Conservation (phyloP, 2,113 vertebrate genomes). For the Atlantisia rogersi region DNA sequence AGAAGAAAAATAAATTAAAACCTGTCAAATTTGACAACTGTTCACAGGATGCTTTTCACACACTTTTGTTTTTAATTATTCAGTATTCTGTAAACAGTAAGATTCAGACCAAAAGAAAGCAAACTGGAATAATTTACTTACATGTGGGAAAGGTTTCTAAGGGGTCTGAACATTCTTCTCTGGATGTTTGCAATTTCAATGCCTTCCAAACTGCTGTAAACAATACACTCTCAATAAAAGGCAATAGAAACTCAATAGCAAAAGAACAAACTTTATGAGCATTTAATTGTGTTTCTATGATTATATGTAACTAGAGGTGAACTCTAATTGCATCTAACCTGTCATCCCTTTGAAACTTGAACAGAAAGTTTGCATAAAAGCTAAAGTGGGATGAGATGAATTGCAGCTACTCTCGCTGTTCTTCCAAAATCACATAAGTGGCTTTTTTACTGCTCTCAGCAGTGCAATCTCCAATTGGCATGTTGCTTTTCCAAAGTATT, state of each 20-base stretch:
- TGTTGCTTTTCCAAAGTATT: background rate
- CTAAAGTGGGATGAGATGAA: background rate
- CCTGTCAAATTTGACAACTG: background rate
- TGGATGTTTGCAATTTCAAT: constrained; percentile 94
- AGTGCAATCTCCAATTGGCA: background rate
- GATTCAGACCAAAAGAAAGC: background rate
- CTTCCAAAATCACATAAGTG: background rate
- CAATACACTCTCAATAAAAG: constrained; percentile 47
- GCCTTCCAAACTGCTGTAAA: constrained; percentile 91
- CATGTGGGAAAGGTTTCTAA: constrained; percentile 93
- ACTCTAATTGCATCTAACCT: background rate
- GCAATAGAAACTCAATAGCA: background rate
- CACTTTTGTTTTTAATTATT: background rate
- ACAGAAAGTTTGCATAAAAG: background rate
- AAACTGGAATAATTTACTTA: constrained; percentile 77
- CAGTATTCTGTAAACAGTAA: background rate
- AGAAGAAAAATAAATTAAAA: background rate
- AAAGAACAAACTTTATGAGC: background rate
- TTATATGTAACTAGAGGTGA: background rate
- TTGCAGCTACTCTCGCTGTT: background rate
- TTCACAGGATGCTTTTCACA: background rate
- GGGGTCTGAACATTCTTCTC: constrained; percentile 90
- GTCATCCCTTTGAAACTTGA: background rate
- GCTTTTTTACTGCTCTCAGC: background rate
- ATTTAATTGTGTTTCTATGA: background rate